Evolutionary conservation across 2,113 vertebrate species (phyloP).

Genomic region (Mionectes macconnelli): DNA sequence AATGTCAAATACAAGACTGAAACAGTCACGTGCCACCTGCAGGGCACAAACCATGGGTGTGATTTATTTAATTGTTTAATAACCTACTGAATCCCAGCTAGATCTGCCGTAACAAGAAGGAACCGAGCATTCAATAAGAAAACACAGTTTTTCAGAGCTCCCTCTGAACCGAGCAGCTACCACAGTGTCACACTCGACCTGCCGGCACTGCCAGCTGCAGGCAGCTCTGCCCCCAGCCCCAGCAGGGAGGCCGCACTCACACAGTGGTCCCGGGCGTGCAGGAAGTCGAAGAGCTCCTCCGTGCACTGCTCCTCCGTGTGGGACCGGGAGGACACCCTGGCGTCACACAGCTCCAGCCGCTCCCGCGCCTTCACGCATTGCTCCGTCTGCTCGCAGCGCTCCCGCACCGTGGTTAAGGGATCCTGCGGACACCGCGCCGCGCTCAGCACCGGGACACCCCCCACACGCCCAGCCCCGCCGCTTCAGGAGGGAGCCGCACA

Average conservation of each 20-base stretch:
- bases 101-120: background rate
- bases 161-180: background rate
- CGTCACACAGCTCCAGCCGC: conserved; percentile 80
- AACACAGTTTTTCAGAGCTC: background rate
- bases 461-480: rapidly evolving
- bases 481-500: rapidly evolving
- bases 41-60: rapidly evolving
- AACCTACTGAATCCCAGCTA: rapidly evolving
- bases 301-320: conserved; percentile 85
- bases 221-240: background rate
- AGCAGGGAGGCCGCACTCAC: conserved; percentile 67
- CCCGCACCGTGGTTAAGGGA: conserved; percentile 79
- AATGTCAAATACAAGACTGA: background rate
- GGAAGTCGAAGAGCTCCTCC: conserved; percentile 92
- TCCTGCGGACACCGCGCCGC: conserved; percentile 69
- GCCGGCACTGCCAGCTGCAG: background rate
- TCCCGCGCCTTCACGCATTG: conserved; percentile 82
- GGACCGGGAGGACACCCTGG: conserved; percentile 79
- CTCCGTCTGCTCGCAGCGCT: conserved; percentile 81
- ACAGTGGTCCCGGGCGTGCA: conserved; percentile 91
- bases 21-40: background rate
- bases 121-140: background rate
- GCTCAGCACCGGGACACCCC: background rate
- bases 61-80: background rate
- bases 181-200: rapidly evolving